Conservation (phyloP, 2,797 vertebrate species). For the Neoniphon sammara region DNA sequence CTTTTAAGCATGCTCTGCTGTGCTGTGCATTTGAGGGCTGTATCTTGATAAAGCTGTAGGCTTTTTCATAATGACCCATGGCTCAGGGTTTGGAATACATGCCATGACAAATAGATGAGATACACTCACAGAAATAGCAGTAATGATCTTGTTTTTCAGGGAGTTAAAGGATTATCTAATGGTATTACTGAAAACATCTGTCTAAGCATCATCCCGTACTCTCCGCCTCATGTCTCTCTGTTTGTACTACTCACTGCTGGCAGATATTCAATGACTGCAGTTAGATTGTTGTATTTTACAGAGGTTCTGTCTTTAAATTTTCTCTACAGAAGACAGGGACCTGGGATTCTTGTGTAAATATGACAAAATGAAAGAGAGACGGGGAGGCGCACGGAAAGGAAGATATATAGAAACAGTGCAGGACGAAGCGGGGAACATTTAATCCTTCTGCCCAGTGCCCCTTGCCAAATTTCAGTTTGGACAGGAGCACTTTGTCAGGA, state of each 20-base stretch:
- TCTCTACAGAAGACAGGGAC: conserved; percentile 17
- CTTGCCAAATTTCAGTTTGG: conserved; percentile 62
- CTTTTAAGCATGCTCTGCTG: conserved; percentile 37
- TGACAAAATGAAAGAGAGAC: conserved; percentile 31
- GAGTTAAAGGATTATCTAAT: conserved; percentile 82
- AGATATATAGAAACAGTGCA: conserved; percentile 16
- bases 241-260: conserved; percentile 56
- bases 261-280: conserved; percentile 60
- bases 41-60: conserved; percentile 65
- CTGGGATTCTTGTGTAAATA: conserved; percentile 31
- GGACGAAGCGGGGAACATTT: conserved; percentile 46
- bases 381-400: conserved; percentile 9
- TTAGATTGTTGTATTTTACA: conserved; percentile 53
- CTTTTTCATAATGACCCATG: conserved; percentile 72
- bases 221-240: conserved; percentile 39
- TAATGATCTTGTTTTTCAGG: conserved; percentile 80
- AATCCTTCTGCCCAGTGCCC: conserved; percentile 51
- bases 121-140: conserved; percentile 71
- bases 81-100: conserved; percentile 68
- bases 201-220: conserved; percentile 63
- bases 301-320: conserved; percentile 12
- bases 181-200: conserved; percentile 82
- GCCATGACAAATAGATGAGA: conserved; percentile 75
- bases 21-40: conserved; percentile 34
- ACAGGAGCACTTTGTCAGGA: conserved; percentile 49